These are phyloP conservation scores for Danaus chrysippus DNA, from an alignment of 2,888 invertebrate genomes.

Conservation along the genomic window DNA sequence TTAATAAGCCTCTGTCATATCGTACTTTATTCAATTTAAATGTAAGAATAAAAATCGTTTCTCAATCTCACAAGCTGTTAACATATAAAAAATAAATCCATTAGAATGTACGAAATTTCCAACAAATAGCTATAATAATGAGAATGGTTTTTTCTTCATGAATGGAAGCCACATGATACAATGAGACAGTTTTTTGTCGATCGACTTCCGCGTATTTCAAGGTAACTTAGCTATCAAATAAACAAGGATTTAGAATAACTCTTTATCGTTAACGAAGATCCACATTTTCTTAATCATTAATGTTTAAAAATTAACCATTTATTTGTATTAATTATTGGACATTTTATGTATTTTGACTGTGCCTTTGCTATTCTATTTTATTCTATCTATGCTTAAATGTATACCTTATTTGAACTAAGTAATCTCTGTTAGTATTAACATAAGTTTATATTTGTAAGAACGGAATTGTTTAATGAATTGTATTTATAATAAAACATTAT, in stretches of 20 bases:
- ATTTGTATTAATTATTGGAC: not conserved
- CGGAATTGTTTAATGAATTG: not conserved
- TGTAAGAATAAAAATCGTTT: not conserved
- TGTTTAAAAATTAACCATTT: not conserved
- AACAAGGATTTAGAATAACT: conserved; percentile 8
- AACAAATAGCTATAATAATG: conserved; percentile 23
- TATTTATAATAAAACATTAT: not conserved
- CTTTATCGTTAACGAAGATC: too few species aligned
- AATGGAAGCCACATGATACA: conserved; percentile 31
- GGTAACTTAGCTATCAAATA: conserved; percentile 18
- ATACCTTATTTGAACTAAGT: not conserved
- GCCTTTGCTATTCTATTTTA: conserved; percentile 25
- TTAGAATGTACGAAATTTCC: conserved; percentile 18
- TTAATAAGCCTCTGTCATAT: not conserved
- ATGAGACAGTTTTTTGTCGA: conserved; percentile 31
- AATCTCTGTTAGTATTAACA: not conserved
- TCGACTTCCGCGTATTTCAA: conserved; percentile 31
- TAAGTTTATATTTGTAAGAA: conserved; percentile 1
- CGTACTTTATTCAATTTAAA: not conserved
- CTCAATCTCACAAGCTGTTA: not conserved
- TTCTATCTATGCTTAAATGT: conserved; percentile 6
- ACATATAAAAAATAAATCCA: not conserved
- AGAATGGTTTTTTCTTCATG: conserved; percentile 19
- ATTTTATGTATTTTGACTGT: conserved; percentile 15
- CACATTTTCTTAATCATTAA: too few species aligned